phyloP scores from a whole-genome alignment of 37 sponge, comb jelly and placozoan genomes.

The Geodia barretti region DNA sequence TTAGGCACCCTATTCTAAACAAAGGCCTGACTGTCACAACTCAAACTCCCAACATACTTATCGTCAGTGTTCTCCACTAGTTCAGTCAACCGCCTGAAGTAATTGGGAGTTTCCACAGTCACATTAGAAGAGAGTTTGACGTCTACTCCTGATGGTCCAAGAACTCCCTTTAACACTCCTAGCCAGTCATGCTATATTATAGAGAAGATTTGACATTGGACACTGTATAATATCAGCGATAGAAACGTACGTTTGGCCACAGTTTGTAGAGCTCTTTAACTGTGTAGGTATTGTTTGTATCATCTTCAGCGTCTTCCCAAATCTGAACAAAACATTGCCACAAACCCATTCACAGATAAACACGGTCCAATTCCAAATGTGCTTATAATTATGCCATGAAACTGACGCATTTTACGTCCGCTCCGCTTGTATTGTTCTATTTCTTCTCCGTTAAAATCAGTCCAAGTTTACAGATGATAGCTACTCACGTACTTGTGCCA shows the following conservation, averaged over 20 bases:
- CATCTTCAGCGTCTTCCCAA: neutral
- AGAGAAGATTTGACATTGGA: no score
- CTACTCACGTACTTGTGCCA: neutral
- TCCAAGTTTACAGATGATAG: no score
- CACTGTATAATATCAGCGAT: no score
- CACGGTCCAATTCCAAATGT: no score
- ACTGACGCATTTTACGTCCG: neutral
- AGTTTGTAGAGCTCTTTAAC: neutral
- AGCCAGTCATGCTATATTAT: conserved; percentile 63
- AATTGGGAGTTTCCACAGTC: conserved; percentile 44
- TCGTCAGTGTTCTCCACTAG: neutral
- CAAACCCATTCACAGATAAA: no score
- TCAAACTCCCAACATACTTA: neutral
- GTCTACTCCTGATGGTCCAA: conserved; percentile 3
- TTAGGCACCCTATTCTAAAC: no score
- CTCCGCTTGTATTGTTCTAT: no score
- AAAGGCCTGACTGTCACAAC: no score
- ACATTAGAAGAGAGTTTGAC: neutral
- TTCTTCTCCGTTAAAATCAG: no score
- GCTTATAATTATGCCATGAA: neutral
- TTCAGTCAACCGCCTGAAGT: conserved; percentile 12
- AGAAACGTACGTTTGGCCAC: neutral
- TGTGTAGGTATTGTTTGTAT: neutral
- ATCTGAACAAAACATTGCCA: neutral
- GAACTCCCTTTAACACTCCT: neutral